Conservation (phyloP, 2,888 invertebrate genomes). For the Sminthurinus aureus region DNA sequence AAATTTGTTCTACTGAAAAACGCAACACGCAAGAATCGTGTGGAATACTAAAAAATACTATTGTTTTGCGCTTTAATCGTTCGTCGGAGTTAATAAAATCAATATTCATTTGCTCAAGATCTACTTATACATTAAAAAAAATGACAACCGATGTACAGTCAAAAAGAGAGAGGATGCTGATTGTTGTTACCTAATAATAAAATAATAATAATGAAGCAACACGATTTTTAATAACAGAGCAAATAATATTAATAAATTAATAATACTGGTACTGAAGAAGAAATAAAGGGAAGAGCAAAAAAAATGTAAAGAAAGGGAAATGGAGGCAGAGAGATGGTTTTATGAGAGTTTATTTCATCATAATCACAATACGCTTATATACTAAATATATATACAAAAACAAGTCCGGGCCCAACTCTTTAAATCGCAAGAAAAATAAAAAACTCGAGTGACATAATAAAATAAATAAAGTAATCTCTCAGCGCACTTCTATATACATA, state of each 20-base stretch:
- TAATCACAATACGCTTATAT: conserved; percentile 23
- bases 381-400: not conserved
- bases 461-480: conserved; percentile 20
- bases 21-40: not conserved
- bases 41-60: not conserved
- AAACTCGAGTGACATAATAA: conserved; percentile 16
- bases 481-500: too few relatives aligned
- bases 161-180: not conserved
- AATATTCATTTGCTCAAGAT: conserved; percentile 35
- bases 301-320: not conserved
- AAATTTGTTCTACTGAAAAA: not conserved
- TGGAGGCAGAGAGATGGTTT: not conserved
- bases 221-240: conserved; percentile 5
- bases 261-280: too few relatives aligned
- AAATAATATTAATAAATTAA: not conserved
- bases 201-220: not conserved
- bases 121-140: conserved; percentile 19
- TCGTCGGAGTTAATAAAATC: conserved; percentile 13
- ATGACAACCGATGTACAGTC: not conserved
- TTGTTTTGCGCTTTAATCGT: conserved; percentile 21
- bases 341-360: conserved; percentile 18
- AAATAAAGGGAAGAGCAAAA: too few relatives aligned
- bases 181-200: not conserved
- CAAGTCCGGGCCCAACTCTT: conserved; percentile 6
- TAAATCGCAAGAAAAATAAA: not conserved